Base-by-base conservation (phyloP, 2,113 vertebrate genomes). In the Otocyon megalotis region DNA sequence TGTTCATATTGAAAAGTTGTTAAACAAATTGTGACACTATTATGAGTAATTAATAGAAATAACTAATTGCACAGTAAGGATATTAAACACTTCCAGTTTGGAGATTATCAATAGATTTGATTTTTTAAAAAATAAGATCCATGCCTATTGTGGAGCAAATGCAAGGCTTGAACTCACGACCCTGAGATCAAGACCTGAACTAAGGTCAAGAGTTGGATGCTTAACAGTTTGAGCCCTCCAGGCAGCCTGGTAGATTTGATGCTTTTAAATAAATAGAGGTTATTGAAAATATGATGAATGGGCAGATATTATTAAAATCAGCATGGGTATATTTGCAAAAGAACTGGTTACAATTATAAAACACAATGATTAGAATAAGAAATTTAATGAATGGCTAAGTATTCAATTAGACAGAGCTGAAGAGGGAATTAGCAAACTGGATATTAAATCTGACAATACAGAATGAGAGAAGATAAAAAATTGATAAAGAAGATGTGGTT, bases 401-500 rank as follows among this genome's bases (percentile, higher is more conserved):
- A 56, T 82, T 94, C n/a, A 72, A 65, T 87, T 74, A 94, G 80
- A 97, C 15, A 74, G 35, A 96, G 67, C 24, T 93, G 19, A 96
- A 95, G 84, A 95, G 24, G n/a, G 35, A 95, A 96, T 94, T 90
- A 72, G 30, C n/a, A 92, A 88, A 56, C 15, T 81, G 60, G 32
- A 89, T 82, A 37, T 35, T 32, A 74, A 79, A 81, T 74, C 43
- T 88, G 69, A 76, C 22, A 58, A 71, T 11, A 56, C 20, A 65
- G 1, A 62, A 54, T 84, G 58, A 91, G 8, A 92, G 3, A 1
- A 54, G 63, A 82, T 30, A n/a, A 4, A 85, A 84, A 84, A 67
- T 56, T 67, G 43, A 43, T 43, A 43, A 43, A 43, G 43, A 43
- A 43, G 43, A 43, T 43, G 43, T 43, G 43, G 43, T 43, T 7